phyloP scores from a whole-genome alignment of 2,888 invertebrate genomes.

The Idaea straminata region DNA sequence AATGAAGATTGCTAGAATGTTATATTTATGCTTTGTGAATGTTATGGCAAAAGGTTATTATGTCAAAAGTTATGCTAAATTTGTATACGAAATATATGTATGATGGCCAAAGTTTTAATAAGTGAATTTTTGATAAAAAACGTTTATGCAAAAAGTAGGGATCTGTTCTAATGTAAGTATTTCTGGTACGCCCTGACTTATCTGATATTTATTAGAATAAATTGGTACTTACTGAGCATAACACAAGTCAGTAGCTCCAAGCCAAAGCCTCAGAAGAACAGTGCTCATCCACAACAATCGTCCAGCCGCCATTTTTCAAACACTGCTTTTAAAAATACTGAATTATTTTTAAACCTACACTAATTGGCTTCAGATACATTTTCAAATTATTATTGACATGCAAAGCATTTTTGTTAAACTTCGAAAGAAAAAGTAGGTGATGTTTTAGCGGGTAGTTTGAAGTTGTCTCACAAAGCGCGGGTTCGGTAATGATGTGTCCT shows the following conservation, averaged over 20 bases:
- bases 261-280: conserved; percentile 62
- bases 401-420: neutral
- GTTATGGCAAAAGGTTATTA: neutral
- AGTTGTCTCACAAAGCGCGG: conserved; percentile 1
- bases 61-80: neutral
- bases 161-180: neutral
- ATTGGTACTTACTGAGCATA: conserved; percentile 71
- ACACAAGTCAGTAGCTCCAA: conserved; percentile 71
- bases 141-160: neutral
- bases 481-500: neutral
- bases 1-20: too few species aligned
- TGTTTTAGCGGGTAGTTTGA: neutral
- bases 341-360: conserved; percentile 17
- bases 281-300: conserved; percentile 62
- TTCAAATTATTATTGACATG: conserved; percentile 10
- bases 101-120: too few species aligned
- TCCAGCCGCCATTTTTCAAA: conserved; percentile 57
- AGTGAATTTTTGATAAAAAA: neutral
- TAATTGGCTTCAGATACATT: conserved; percentile 14
- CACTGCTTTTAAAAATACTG: conserved; percentile 17
- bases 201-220: neutral
- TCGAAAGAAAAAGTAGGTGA: neutral
- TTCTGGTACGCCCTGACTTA: neutral
- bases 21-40: too few species aligned
- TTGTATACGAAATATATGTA: neutral